A percentile compares a stretch with the other conserved stretches of the same genome.
phyloP scores from a whole-genome alignment of 2,888 invertebrate species.

The Periphyllus acericola region DNA sequence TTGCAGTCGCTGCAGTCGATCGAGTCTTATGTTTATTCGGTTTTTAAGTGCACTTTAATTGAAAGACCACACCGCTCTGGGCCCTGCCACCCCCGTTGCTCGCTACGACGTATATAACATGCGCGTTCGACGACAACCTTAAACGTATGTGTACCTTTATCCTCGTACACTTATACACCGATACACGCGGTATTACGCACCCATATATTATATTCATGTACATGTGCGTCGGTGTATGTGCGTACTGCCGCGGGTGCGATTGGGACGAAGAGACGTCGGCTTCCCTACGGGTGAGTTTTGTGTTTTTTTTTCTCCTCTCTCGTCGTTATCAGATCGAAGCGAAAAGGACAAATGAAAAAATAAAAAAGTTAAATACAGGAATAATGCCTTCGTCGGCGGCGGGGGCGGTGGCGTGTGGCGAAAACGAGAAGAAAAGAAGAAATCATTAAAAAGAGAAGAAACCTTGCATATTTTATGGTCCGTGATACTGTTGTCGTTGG shows the following conservation, averaged over 20 bases:
- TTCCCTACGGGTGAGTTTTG: neutral
- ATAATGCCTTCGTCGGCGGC: neutral
- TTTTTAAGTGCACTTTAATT: neutral
- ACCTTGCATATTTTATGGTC: constrained; percentile 35
- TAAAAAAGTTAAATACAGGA: neutral
- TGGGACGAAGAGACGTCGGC: constrained; percentile 7
- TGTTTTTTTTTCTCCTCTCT: neutral
- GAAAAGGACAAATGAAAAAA: neutral
- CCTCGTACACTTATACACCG: too few relatives aligned
- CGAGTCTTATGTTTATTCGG: constrained; percentile 7
- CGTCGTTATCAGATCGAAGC: constrained; percentile 32
- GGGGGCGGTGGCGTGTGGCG: neutral
- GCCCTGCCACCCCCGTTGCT: neutral
- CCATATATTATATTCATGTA: neutral
- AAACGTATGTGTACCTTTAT: neutral
- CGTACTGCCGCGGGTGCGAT: neutral
- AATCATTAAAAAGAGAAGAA: constrained; percentile 37
- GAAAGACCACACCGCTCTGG: constrained; percentile 18
- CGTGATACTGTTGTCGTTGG: neutral
- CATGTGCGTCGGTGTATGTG: neutral
- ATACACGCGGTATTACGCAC: neutral
- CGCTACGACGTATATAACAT: neutral
- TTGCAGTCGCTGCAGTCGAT: neutral
- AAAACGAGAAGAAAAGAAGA: constrained; percentile 40
- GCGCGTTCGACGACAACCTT: neutral